Base-by-base conservation (phyloP, 1,140 invertebrate species). In the Calliopsis andreniformis region DNA sequence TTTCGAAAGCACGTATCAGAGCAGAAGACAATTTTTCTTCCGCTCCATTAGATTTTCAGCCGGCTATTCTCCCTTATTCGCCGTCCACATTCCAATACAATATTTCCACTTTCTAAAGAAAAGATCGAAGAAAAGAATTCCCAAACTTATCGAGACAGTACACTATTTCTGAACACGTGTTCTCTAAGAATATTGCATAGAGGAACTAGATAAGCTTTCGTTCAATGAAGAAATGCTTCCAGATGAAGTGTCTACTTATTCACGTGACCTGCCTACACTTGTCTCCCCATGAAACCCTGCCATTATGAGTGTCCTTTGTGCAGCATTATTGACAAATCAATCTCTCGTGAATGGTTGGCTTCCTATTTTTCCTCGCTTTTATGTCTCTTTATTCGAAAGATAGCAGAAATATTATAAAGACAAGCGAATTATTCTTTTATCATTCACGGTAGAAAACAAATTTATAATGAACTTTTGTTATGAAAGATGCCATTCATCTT, bases 231-330 rank as follows among this genome's bases (percentile, higher is more conserved):
- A 51, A 25, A 18, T 32, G 20, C 16, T 18, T 0, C 10, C 14
- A 14, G 14, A n/a, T n/a, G n/a, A n/a, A n/a, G n/a, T n/a, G 14
- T 58, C 43, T 68, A 56, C 43, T 43, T 53, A 53, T 53, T 53
- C 25, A 10, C 12, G 8, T 10, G 25, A 14, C 23, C 20, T n/a
- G n/a, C n/a, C n/a, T n/a, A n/a, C n/a, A n/a, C n/a, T n/a, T n/a
- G n/a, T n/a, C n/a, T n/a, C n/a, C n/a, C n/a, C n/a, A n/a, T n/a
- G n/a, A n/a, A n/a, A n/a, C 7, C 5, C 47, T 51, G 20, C 0
- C 49, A 23, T 53, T 25, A 7, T 10, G 12, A n/a, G 25, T 45
- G 10, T 39, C 35, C 35, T 5, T 39, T 39, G 10, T 39, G 3
- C 35, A 39, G 35, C 35, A 39, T 3, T 10, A 39, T 39, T 39